Evolutionary conservation across 2,888 invertebrate species (phyloP).

Genomic region (Anagyrus pseudococci): DNA sequence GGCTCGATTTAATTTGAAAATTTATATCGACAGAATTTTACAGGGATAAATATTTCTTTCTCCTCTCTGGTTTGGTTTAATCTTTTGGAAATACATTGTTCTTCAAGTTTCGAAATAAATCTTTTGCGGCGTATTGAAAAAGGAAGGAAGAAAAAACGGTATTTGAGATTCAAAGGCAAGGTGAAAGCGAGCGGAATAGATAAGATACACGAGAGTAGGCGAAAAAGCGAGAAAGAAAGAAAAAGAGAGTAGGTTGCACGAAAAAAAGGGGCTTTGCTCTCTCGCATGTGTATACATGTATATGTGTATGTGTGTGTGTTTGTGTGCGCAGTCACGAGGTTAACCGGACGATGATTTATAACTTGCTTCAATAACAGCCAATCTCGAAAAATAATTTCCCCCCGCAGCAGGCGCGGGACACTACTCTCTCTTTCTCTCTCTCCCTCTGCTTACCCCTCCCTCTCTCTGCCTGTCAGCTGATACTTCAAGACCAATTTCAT

Average conservation of each 20-base stretch:
- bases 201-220: neutral
- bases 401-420: neutral
- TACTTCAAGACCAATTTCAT: constrained; percentile 6
- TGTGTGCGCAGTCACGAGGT: constrained; percentile 17
- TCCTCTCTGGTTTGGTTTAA: too few relatives aligned
- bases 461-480: constrained; percentile 10
- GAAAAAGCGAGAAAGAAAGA: neutral
- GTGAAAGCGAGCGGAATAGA: neutral
- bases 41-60: too few relatives aligned
- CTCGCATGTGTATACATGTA: neutral
- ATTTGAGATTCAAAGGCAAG: neutral
- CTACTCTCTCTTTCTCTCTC: neutral
- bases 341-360: constrained; percentile 35
- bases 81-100: too few relatives aligned
- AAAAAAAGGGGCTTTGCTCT: constrained; percentile 12
- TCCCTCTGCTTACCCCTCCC: neutral
- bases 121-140: too few relatives aligned
- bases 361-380: constrained; percentile 13
- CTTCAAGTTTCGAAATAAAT: too few relatives aligned
- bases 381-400: constrained; percentile 27
- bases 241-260: constrained; percentile 8
- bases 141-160: too few relatives aligned
- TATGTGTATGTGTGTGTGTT: neutral
- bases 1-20: too few relatives aligned
- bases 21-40: too few relatives aligned